phyloP scores from a whole-genome alignment of 2,797 vertebrate species.

The Crocodylus rhombifer region DNA sequence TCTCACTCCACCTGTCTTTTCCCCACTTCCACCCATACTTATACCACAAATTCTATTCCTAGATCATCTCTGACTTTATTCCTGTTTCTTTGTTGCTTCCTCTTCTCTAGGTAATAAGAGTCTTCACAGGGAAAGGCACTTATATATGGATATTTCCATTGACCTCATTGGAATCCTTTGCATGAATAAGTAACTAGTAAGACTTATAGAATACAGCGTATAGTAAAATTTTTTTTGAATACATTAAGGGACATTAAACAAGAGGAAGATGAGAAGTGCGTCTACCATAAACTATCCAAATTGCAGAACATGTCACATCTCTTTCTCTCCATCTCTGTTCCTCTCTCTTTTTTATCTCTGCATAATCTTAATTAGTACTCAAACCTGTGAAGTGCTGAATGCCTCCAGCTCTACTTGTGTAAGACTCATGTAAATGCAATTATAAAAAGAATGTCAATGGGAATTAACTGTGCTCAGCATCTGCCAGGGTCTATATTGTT shows the following conservation, averaged over 20 bases:
- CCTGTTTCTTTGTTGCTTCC: fast-evolving
- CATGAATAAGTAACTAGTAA: not conserved
- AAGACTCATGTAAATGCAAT: not conserved
- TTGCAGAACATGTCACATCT: not conserved
- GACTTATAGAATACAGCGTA: not conserved
- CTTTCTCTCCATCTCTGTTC: not conserved
- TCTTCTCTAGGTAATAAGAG: not conserved
- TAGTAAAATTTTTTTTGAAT: not conserved
- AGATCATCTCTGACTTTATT: not conserved
- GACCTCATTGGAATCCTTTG: not conserved
- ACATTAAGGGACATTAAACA: not conserved
- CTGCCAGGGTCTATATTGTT: not conserved
- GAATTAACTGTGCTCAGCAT: not conserved
- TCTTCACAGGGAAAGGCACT: not conserved
- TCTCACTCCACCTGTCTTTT: not conserved
- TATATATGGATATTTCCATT: not conserved
- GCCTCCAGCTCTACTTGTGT: not conserved
- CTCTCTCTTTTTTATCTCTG: not conserved
- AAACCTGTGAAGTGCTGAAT: not conserved
- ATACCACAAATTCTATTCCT: not conserved
- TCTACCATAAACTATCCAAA: not conserved
- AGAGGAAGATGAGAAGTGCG: not conserved
- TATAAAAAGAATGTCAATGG: not conserved
- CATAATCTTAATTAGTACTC: not conserved
- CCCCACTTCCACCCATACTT: not conserved